phyloP scores from a whole-genome alignment of 2,113 vertebrate genomes.

The Trachemys scripta region DNA sequence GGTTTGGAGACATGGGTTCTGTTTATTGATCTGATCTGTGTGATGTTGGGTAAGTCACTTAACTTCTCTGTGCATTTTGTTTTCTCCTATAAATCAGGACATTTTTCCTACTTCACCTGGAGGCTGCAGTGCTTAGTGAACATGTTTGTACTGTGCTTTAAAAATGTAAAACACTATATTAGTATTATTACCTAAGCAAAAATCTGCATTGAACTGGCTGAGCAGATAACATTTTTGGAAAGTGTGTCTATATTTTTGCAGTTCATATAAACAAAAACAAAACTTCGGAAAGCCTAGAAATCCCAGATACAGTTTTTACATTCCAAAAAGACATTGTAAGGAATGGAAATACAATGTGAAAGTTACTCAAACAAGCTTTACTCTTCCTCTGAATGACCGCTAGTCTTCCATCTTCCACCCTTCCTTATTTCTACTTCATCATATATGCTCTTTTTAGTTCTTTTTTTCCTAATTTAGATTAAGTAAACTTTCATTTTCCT shows the following conservation, averaged over 20 bases:
- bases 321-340: background rate
- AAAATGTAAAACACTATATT: background rate
- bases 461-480: background rate
- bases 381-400: background rate
- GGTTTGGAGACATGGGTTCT: background rate
- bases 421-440: background rate
- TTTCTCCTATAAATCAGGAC: background rate
- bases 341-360: background rate
- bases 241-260: background rate
- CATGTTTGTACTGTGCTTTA: background rate
- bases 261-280: too few relatives aligned
- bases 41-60: background rate
- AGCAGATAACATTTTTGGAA: background rate
- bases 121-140: background rate
- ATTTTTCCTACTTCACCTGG: background rate
- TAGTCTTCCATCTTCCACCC: background rate
- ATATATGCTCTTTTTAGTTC: background rate
- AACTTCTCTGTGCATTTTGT: background rate
- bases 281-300: too few relatives aligned
- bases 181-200: background rate
- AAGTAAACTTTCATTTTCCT: background rate
- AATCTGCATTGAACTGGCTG: background rate
- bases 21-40: background rate
- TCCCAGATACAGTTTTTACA: background rate
- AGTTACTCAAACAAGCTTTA: background rate